Conservation (phyloP, 2,888 invertebrate species). For the Rapana venosa region DNA sequence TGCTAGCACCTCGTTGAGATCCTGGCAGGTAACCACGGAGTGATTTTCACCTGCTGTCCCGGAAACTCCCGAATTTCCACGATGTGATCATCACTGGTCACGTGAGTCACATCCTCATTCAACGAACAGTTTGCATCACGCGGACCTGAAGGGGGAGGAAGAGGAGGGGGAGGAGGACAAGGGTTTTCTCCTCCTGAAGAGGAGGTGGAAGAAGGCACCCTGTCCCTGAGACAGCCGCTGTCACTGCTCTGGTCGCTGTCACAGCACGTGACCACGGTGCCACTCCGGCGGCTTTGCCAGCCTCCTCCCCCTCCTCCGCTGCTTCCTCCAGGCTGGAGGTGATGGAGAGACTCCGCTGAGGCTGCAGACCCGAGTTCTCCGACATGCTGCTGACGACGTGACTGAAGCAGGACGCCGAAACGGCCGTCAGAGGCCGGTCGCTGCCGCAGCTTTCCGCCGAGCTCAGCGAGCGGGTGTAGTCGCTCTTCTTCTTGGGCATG, state of each 20-base stretch:
- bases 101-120: neutral
- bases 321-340: neutral
- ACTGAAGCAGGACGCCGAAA: conserved; percentile 33
- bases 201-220: neutral
- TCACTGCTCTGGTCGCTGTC: conserved; percentile 23
- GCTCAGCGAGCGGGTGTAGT: conserved; percentile 18
- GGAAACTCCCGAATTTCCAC: conserved; percentile 47
- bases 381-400: conserved; percentile 37
- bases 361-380: conserved; percentile 17
- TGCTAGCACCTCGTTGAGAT: neutral
- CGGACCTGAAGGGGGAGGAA: neutral
- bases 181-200: neutral
- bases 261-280: neutral
- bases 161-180: neutral
- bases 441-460: conserved; percentile 36
- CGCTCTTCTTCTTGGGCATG: conserved; percentile 64
- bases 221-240: neutral
- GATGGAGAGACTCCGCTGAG: conserved; percentile 24
- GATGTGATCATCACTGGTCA: conserved; percentile 51
- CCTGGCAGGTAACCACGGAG: conserved; percentile 11
- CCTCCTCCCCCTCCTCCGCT: neutral
- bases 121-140: neutral
- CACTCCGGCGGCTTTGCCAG: neutral
- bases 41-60: conserved; percentile 41
- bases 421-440: conserved; percentile 42